Base-by-base conservation (phyloP, 2,797 vertebrate genomes). In the Protosalanx chinensis region DNA sequence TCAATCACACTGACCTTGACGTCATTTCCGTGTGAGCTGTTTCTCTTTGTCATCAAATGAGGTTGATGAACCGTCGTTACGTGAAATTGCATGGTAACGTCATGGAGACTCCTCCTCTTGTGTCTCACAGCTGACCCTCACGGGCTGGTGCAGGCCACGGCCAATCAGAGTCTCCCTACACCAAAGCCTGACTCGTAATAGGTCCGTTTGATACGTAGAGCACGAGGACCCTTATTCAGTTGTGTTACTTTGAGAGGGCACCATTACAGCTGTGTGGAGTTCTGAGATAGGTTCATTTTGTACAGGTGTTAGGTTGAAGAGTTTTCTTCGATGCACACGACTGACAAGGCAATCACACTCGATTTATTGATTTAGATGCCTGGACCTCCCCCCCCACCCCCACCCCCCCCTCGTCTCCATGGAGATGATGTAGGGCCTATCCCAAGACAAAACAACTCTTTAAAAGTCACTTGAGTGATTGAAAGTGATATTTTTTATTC, bases 301-400 rank as follows among this genome's bases (percentile, higher is more conserved):
- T 81, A 84, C 80, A 74, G 78, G 80, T 80, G 79, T 82, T 73
- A 62, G 75, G 72, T 82, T 70, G 70, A 86, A 81, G 81, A 81
- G 69, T 82, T 77, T 6, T 62, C 77, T 84, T 81, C 73, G 81
- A 81, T 81, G 58, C 64, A 51, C 53, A 67, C 41, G 75, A 67
- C 57, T 81, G 80, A 84, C 88, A 86, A 91, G 87, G 88, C 87
- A 88, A 89, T 91, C 90, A 89, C 85, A 81, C 84, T 81, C 77
- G 87, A 83, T 91, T 90, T 88, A 89, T 92, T 91, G 90, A 91
- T 91, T 91, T 91, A 76, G 89, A 91, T 91, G 89, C 90, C 90
- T 91, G 90, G 88, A 72, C 85, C 86, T 82, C 80, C 78, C 80
- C 80, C 87, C 80, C 79, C 51, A 16, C 51, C 18, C 51, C n/a